Percentiles rank a stretch among this genome's conserved stretches.
Evolutionary conservation across 2,888 invertebrate genomes (phyloP).

Genomic region (Brachynemurus nebulosus): DNA sequence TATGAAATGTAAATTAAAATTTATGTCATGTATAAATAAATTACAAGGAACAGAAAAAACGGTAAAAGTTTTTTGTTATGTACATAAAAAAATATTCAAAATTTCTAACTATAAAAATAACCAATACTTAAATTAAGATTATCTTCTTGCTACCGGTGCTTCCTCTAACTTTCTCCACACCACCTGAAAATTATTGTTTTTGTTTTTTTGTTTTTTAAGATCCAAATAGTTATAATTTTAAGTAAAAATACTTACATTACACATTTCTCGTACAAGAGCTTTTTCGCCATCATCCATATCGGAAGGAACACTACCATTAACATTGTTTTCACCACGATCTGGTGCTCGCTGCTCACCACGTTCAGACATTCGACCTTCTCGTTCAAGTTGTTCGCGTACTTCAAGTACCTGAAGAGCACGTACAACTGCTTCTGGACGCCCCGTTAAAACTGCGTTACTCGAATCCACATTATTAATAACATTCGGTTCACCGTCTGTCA

Average conservation of each 20-base stretch:
- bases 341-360: slow-evolving; percentile 23
- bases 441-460: slow-evolving; percentile 34
- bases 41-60: too few relatives aligned
- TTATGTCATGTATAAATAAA: too few relatives aligned
- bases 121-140: slow-evolving; percentile 9
- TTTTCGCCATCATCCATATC: slow-evolving; percentile 79
- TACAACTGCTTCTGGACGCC: slow-evolving; percentile 82
- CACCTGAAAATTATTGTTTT: slow-evolving; percentile 37
- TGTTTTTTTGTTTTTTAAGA: not conserved
- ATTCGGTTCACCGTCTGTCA: slow-evolving; percentile 30
- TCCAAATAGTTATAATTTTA: not conserved
- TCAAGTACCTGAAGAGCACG: slow-evolving; percentile 85
- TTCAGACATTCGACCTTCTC: slow-evolving; percentile 38
- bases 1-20: too few relatives aligned
- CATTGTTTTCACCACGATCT: slow-evolving; percentile 17
- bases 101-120: too few relatives aligned
- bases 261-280: slow-evolving; percentile 89
- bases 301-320: not conserved
- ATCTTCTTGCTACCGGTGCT: slow-evolving; percentile 46
- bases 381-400: slow-evolving; percentile 74
- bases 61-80: too few relatives aligned
- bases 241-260: slow-evolving; percentile 71
- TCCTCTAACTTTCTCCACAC: slow-evolving; percentile 86
- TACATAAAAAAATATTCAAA: too few relatives aligned
- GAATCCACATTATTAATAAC: slow-evolving; percentile 23